These are phyloP conservation scores for Turritopsis rubra DNA, from an alignment of 30 jellyfish, hydroid and myxozoan genomes.

Conservation along the genomic window DNA sequence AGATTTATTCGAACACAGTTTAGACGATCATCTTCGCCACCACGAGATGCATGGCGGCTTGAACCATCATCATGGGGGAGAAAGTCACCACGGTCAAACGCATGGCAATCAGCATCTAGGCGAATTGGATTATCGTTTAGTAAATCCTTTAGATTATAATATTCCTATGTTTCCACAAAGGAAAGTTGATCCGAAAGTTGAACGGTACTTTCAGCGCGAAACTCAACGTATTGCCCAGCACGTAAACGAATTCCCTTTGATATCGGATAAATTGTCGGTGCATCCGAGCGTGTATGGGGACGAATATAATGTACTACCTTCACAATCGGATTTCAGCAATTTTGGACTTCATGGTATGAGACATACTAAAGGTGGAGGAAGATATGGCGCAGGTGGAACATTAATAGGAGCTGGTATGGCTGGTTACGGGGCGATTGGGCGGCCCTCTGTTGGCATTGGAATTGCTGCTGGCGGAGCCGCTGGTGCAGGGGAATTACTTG, in stretches of 20 bases:
- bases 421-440: conserved; percentile 20
- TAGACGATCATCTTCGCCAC: conserved; percentile 24
- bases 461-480: conserved; percentile 33
- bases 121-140: conserved; percentile 5
- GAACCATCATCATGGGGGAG: conserved; percentile 17
- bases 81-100: neutral
- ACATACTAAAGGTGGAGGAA: conserved; percentile 3
- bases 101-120: neutral
- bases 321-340: neutral
- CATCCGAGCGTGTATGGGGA: conserved; percentile 17
- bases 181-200: neutral
- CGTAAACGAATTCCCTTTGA: conserved; percentile 20
- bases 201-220: neutral
- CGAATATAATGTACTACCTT: neutral
- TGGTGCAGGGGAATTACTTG: conserved; percentile 10
- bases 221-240: conserved; percentile 23
- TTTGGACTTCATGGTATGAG: neutral
- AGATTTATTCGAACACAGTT: neutral
- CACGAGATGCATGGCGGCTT: conserved; percentile 31
- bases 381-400: conserved; percentile 23
- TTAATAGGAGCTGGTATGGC: conserved; percentile 21
- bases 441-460: conserved; percentile 22
- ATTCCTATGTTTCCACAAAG: conserved; percentile 18
- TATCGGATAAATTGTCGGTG: conserved; percentile 8
- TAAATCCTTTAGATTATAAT: conserved; percentile 18